phyloP scores from a whole-genome alignment of 1,140 invertebrate genomes.

The Cyclina sinensis region DNA sequence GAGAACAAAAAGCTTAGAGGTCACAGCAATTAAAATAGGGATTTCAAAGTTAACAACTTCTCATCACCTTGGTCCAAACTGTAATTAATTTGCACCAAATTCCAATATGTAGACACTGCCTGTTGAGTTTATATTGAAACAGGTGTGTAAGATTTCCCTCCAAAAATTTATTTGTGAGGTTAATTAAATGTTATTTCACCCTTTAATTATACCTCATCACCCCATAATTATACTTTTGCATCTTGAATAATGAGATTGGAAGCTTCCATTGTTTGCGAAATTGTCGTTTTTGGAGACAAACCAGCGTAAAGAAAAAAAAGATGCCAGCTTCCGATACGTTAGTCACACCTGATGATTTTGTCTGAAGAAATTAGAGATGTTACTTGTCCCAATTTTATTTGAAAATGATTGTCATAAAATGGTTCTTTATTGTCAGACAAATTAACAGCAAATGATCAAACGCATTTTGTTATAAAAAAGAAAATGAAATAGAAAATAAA shows the following conservation, averaged over 20 bases:
- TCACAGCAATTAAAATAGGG: background rate
- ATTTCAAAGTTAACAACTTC: too few species aligned
- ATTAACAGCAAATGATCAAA: background rate
- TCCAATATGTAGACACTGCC: conserved; percentile 26
- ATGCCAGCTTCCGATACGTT: conserved; percentile 45
- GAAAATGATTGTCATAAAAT: conserved; percentile 34
- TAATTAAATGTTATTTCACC: conserved; percentile 64
- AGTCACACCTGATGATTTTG: conserved; percentile 36
- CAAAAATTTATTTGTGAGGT: conserved; percentile 41
- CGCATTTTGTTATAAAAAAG: too few species aligned
- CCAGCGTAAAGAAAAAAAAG: background rate
- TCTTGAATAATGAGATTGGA: conserved; percentile 1
- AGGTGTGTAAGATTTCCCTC: conserved; percentile 21
- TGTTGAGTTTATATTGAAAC: conserved; percentile 28
- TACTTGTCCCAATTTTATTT: conserved; percentile 55
- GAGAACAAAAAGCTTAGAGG: too few species aligned
- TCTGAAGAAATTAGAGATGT: conserved; percentile 45
- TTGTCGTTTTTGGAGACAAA: conserved; percentile 27
- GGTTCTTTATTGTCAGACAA: background rate
- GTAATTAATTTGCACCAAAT: background rate
- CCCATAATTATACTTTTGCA: conserved; percentile 53
- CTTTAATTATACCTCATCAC: conserved; percentile 25
- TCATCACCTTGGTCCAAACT: too few species aligned
- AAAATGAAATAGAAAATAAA: too few species aligned
- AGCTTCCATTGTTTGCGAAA: conserved; percentile 30